Evolutionary conservation across 2,113 vertebrate species (phyloP), one percentile per base, ranked within the genome.

Genomic region (Cephalopterus ornatus): DNA sequence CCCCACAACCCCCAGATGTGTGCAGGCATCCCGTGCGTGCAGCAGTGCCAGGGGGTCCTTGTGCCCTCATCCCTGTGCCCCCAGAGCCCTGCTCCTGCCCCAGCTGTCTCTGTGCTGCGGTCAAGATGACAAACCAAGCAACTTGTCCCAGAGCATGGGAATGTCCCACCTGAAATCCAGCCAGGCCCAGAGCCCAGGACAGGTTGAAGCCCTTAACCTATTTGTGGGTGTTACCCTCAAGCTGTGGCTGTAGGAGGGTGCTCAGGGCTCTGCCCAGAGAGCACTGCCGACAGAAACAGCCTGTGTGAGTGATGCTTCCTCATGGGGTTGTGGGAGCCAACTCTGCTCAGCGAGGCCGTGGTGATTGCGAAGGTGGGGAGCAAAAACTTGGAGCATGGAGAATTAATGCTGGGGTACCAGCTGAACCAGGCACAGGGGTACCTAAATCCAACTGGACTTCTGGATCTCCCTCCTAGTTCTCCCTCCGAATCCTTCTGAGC

Each of bases 271-370:
- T 10, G 52, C 44, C 58, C 67, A 46, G 23, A 41, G 23, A 53
- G 8, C 32, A 35, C 8, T 1, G 0, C 33, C 0, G 2, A 62
- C 3, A 12, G 32, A 27, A 78, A 16, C 14, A 42, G 26, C 42
- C 32, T 0, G 0, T 33, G 58, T 4, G 67, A 82, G 22, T 9
- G 41, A 22, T 11, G 12, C 26, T 68, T 92, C 68, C 67, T 70
- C 4, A 1, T 0, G 3, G 39, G 30, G 28, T 4, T 55, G 63
- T 7, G 53, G 72, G n/a, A 22, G 3, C 7, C 58, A 46, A 4
- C 5, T 24, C 55, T 28, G 14, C 46, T 53, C 37, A 13, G 46
- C 0, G 0, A 82, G 32, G 41, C n/a, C 0, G 0, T 1, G 3
- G 24, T 3, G 12, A 12, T 22, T 42, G 41, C n/a, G 22, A 17